phyloP scores from a whole-genome alignment of 2,797 vertebrate genomes.

The Poecilia picta region DNA sequence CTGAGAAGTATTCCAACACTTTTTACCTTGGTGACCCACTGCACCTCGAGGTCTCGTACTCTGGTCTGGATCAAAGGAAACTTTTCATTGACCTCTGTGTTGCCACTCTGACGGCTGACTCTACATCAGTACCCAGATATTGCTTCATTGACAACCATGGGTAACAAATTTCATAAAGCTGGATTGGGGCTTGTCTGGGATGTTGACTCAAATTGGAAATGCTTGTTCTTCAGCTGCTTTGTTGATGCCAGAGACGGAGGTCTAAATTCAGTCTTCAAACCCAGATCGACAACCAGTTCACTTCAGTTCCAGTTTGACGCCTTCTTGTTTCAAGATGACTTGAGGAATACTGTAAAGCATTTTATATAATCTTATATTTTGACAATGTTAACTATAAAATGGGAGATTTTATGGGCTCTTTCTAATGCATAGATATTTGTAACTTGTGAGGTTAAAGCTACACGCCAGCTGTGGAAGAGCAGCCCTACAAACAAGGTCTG shows the following conservation, averaged over 20 bases:
- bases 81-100: not conserved
- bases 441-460: constrained; percentile 56
- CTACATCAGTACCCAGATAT: not conserved
- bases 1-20: not conserved
- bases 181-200: not conserved
- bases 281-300: constrained; percentile 3
- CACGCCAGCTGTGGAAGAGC: constrained; percentile 20
- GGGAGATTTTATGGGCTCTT: not conserved
- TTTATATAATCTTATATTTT: not conserved
- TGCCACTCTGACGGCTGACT: not conserved
- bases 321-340: constrained; percentile 53
- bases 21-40: not conserved
- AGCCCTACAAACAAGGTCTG: constrained; percentile 48
- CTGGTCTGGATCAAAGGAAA: not conserved
- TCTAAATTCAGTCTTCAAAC: constrained; percentile 22
- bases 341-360: constrained; percentile 46
- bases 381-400: not conserved
- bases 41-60: not conserved
- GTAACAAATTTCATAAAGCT: not conserved
- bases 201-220: too few species aligned
- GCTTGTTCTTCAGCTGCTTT: constrained; percentile 43
- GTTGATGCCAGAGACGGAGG: constrained; percentile 35
- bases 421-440: constrained; percentile 40
- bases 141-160: constrained; percentile 1
- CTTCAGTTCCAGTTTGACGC: constrained; percentile 52